Evolutionary conservation across 2,113 vertebrate species (phyloP).

Genomic region (Bubo blakistoni): DNA sequence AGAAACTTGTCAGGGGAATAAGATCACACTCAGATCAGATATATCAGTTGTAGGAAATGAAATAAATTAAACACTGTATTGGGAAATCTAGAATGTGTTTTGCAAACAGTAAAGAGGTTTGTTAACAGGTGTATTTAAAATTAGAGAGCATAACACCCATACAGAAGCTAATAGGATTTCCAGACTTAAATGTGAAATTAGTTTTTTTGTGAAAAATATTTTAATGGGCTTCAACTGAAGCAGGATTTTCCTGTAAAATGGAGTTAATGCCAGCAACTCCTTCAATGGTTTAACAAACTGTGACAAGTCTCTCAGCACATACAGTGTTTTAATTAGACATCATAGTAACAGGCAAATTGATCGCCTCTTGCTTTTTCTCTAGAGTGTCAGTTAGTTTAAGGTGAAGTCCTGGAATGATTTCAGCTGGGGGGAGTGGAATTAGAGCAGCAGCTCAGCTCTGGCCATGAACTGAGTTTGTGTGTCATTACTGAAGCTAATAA

Average conservation of each 20-base stretch:
- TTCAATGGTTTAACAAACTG: slow-evolving; percentile 26
- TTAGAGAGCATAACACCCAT: background rate
- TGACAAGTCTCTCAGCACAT: background rate
- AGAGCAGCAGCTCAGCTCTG: background rate
- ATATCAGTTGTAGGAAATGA: background rate
- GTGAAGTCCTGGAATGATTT: background rate
- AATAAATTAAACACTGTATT: background rate
- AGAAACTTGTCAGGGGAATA: background rate
- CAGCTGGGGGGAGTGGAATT: background rate
- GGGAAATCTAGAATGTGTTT: background rate
- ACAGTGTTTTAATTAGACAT: slow-evolving; percentile 13
- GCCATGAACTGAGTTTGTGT: background rate
- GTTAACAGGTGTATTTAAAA: background rate
- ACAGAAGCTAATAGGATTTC: background rate
- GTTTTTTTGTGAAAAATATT: background rate
- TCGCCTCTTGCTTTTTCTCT: slow-evolving; percentile 6
- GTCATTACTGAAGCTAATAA: background rate
- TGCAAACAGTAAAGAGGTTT: background rate
- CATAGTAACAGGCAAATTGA: slow-evolving; percentile 7
- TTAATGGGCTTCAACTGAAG: background rate
- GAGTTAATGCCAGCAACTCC: background rate
- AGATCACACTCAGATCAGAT: background rate
- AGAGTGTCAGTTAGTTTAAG: background rate
- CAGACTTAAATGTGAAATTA: background rate
- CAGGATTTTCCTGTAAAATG: background rate